Percentiles rank a stretch among this genome's conserved stretches.
phyloP scores from a whole-genome alignment of 2,797 vertebrate species.

The Sebastes trivittatus region DNA sequence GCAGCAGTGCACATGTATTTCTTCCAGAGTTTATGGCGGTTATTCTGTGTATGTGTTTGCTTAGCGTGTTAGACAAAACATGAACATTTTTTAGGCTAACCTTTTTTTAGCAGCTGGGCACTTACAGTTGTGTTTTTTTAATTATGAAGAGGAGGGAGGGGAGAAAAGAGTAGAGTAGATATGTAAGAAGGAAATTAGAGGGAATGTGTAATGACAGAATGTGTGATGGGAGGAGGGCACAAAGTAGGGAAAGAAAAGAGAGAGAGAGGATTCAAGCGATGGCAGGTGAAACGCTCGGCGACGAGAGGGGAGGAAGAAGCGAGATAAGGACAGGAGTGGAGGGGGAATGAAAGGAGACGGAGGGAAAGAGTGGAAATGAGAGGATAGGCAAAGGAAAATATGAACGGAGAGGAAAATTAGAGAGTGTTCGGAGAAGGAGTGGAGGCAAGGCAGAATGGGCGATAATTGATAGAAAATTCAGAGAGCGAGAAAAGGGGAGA shows the following conservation, averaged over 20 bases:
- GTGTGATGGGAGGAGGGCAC: not conserved
- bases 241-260: not conserved
- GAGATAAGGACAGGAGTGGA: constrained; percentile 12
- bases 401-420: constrained; percentile 49
- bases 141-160: not conserved
- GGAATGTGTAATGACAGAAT: constrained; percentile 11
- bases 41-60: constrained; percentile 1
- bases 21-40: not conserved
- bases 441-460: constrained; percentile 47
- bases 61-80: constrained; percentile 23
- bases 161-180: not conserved
- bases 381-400: constrained; percentile 27
- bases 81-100: constrained; percentile 20
- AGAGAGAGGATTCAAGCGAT: not conserved
- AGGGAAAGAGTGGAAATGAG: constrained; percentile 21
- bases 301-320: not conserved
- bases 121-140: constrained; percentile 15
- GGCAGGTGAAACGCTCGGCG: constrained; percentile 2
- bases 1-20: constrained; percentile 12
- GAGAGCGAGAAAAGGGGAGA: constrained; percentile 30
- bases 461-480: constrained; percentile 72
- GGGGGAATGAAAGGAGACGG: constrained; percentile 30
- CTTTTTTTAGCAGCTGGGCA: constrained; percentile 39
- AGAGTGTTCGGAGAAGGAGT: constrained; percentile 43
- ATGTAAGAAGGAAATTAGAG: constrained; percentile 13